Conservation (phyloP, 2,797 vertebrate species). For the Anisognathus igniventris region DNA sequence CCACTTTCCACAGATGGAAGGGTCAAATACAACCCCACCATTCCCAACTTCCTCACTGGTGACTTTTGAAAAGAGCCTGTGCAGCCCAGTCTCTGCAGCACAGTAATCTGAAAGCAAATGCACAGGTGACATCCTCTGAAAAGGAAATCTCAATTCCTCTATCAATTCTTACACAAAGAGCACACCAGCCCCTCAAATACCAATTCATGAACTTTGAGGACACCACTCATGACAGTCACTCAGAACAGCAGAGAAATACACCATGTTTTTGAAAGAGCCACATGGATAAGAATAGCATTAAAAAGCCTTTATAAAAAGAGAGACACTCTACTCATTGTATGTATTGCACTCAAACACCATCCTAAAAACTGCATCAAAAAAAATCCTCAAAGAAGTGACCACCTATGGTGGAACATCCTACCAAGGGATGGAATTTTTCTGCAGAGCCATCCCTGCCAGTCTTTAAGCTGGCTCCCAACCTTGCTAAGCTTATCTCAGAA, state of each 20-base stretch:
- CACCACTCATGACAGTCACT: background rate
- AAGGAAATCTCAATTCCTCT: background rate
- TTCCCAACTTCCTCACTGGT: background rate
- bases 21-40: background rate
- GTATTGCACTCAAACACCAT: background rate
- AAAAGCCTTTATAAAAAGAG: background rate
- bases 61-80: background rate
- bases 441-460: background rate
- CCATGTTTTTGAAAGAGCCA: background rate
- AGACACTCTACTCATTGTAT: background rate
- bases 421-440: background rate
- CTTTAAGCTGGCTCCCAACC: background rate
- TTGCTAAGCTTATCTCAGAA: background rate
- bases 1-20: background rate
- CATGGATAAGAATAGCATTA: background rate
- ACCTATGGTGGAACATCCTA: background rate
- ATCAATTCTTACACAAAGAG: background rate
- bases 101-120: background rate
- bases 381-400: background rate
- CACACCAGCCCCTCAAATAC: background rate
- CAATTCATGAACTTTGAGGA: background rate
- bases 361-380: background rate
- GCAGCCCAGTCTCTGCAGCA: background rate
- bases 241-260: background rate
- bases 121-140: background rate